These are phyloP conservation scores for Myocastor coypus DNA, from an alignment of 2,113 vertebrate genomes.

Conservation along the genomic window DNA sequence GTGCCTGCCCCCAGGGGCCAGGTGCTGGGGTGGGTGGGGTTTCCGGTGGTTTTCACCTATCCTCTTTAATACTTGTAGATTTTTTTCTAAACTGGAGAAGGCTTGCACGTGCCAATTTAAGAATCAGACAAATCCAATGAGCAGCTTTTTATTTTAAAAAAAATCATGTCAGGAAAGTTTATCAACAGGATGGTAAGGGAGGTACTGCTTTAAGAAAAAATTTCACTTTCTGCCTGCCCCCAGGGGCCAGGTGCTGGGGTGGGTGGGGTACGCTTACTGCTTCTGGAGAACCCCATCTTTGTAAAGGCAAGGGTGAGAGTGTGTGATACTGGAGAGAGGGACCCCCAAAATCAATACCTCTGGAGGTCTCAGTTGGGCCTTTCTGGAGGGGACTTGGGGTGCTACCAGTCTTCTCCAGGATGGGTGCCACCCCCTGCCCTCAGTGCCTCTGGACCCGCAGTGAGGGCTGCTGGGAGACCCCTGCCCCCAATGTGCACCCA, in stretches of 20 bases:
- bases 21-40: conserved; percentile 10
- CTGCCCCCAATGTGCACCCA: background rate
- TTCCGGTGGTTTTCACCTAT: conserved; percentile 69
- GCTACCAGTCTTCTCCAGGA: background rate
- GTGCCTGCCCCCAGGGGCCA: conserved; percentile 17
- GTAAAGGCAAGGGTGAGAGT: background rate
- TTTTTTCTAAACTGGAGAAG: conserved; percentile 52
- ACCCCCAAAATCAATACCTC: background rate
- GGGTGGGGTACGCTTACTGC: background rate
- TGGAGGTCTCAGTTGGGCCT: background rate
- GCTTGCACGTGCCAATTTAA: background rate
- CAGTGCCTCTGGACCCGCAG: background rate
- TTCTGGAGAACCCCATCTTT: background rate
- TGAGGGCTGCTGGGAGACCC: background rate
- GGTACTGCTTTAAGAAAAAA: background rate
- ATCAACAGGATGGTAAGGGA: conserved; percentile 52
- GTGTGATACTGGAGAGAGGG: fast-evolving
- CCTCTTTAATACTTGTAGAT: conserved; percentile 20
- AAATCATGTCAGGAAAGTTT: conserved; percentile 2
- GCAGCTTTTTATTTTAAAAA: background rate
- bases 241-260: background rate
- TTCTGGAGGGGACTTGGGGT: background rate
- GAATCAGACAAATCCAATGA: background rate
- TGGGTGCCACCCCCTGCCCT: background rate
- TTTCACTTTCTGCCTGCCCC: too few species aligned